Evolutionary conservation across 2,888 invertebrate genomes (phyloP).

Genomic region (Leucania comma): DNA sequence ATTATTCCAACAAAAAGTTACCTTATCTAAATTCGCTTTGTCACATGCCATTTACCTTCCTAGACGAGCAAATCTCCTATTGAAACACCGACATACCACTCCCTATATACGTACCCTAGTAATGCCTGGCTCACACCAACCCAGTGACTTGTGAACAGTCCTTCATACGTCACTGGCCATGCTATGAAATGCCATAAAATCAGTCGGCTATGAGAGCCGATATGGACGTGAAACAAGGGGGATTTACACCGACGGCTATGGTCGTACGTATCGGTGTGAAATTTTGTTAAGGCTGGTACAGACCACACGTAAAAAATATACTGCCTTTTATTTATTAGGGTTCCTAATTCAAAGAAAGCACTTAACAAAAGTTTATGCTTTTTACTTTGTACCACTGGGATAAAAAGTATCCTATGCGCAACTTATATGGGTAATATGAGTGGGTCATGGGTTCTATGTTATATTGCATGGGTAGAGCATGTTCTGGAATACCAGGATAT

Average conservation of each 20-base stretch:
- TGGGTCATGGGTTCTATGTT: no score
- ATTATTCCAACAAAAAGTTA: not conserved
- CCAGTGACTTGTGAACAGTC: constrained; percentile 67
- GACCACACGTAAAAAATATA: not conserved
- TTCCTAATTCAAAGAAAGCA: no score
- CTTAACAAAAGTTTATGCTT: no score
- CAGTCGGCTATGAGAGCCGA: constrained; percentile 72
- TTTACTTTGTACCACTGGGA: no score
- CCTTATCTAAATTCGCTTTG: constrained; percentile 14
- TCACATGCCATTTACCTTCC: constrained; percentile 14
- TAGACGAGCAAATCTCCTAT: not conserved
- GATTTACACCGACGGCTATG: constrained; percentile 45
- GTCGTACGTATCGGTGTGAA: constrained; percentile 28
- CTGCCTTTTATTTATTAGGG: not conserved
- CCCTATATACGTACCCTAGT: constrained; percentile 13
- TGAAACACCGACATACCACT: not conserved
- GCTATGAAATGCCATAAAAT: constrained; percentile 73
- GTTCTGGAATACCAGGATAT: no score
- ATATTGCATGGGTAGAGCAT: no score
- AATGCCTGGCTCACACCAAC: constrained; percentile 42
- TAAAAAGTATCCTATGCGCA: no score
- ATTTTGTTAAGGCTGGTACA: constrained; percentile 27
- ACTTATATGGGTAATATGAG: no score
- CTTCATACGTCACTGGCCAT: constrained; percentile 61
- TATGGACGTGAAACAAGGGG: constrained; percentile 70